Evolutionary conservation across 2,888 invertebrate species (phyloP).

Genomic region (Drosophila affinis): DNA sequence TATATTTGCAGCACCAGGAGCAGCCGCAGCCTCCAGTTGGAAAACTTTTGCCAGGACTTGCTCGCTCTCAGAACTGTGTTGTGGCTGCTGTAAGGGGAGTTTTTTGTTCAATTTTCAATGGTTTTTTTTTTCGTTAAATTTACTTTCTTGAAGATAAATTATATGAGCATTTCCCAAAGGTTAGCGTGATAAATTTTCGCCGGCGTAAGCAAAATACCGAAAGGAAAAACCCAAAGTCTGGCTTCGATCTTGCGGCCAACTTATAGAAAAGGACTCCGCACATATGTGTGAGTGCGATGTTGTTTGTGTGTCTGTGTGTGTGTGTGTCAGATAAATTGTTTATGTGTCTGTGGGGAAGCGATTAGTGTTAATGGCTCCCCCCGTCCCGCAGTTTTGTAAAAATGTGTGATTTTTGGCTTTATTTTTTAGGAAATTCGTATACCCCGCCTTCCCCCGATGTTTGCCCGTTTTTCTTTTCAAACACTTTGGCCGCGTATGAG

Average conservation of each 20-base stretch:
- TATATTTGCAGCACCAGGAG: slow-evolving; percentile 54
- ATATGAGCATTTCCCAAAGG: slow-evolving; percentile 80
- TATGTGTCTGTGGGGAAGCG: slow-evolving; percentile 81
- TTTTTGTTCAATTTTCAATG: slow-evolving; percentile 28
- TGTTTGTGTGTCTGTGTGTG: slow-evolving; percentile 41
- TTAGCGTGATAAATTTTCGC: slow-evolving; percentile 78
- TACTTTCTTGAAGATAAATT: slow-evolving; percentile 78
- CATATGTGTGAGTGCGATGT: slow-evolving; percentile 29
- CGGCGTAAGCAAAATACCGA: slow-evolving; percentile 76
- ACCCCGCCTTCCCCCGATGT: slow-evolving; percentile 47
- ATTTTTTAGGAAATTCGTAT: slow-evolving; percentile 45
- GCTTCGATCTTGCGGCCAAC: slow-evolving; percentile 74
- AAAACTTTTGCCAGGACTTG: slow-evolving; percentile 51
- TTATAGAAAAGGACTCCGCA: slow-evolving; percentile 48
- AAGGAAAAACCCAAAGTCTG: slow-evolving; percentile 61
- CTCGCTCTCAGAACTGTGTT: slow-evolving; percentile 26
- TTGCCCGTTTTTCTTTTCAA: slow-evolving; percentile 46
- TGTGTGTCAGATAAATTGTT: slow-evolving; percentile 78
- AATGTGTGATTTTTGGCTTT: slow-evolving; percentile 72
- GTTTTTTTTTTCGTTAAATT: slow-evolving; percentile 58
- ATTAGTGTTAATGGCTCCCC: slow-evolving; percentile 75
- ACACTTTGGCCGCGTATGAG: slow-evolving; percentile 69
- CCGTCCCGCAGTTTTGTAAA: slow-evolving; percentile 40
- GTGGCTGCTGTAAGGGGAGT: slow-evolving; percentile 31
- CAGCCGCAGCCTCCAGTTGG: slow-evolving; percentile 19